Evolutionary conservation across 2,888 invertebrate genomes (phyloP).

Genomic region (Octonoba sinensis): DNA sequence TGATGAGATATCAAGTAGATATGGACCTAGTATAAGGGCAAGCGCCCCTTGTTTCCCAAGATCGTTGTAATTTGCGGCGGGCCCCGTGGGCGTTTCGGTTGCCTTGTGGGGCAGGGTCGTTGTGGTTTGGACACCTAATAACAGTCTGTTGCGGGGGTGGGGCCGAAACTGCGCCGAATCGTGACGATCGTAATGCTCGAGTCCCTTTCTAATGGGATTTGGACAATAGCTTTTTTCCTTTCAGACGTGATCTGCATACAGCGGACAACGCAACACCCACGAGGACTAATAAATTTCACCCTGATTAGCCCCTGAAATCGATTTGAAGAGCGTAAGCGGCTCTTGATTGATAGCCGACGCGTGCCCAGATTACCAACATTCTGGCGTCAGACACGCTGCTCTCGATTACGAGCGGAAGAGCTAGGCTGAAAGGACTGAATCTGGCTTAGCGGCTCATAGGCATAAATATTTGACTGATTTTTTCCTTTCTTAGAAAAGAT

Average conservation of each 20-base stretch:
- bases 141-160: conserved; percentile 42
- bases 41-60: neutral
- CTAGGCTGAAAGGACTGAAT: neutral
- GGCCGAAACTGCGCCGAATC: conserved; percentile 19
- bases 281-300: conserved; percentile 43
- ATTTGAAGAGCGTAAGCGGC: conserved; percentile 37
- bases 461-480: too few species aligned
- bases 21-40: too few species aligned
- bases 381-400: neutral
- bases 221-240: conserved; percentile 42
- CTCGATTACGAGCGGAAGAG: neutral
- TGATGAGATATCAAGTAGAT: too few species aligned
- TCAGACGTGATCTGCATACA: conserved; percentile 45
- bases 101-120: conserved; percentile 21
- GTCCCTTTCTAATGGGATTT: conserved; percentile 48
- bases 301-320: conserved; percentile 53
- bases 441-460: too few species aligned
- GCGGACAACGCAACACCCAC: conserved; percentile 25
- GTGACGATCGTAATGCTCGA: conserved; percentile 28
- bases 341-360: conserved; percentile 32
- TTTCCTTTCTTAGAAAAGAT: too few species aligned
- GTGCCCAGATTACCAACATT: conserved; percentile 9
- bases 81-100: conserved; percentile 35
- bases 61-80: conserved; percentile 16
- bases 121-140: conserved; percentile 49